Base-by-base conservation (phyloP, 2,113 vertebrate genomes). In the Pontoporia blainvillei region DNA sequence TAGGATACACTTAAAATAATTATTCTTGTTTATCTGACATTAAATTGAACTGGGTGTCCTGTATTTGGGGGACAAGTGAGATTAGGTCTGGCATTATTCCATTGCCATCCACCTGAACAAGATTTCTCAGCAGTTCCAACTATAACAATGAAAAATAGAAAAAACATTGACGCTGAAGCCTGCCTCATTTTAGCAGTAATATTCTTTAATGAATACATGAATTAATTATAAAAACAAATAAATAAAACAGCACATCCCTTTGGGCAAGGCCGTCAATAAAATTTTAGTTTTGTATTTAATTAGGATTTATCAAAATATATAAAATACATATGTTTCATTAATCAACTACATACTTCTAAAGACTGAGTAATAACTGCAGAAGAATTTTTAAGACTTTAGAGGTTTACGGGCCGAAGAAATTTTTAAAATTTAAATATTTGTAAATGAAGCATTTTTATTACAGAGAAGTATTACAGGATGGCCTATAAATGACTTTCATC, bases 251-350 rank as follows among this genome's bases (percentile, higher is more conserved):
- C 49, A 54, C 31, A 57, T 57, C 36, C 64, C 69, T 54, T 8
- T 61, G 36, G 46, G 23, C 59, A 21, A 66, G 12, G 18, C 5
- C n/a, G 25, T 62, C 15, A 54, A 14, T 62, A 83, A 86, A 61
- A 39, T 49, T 92, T 83, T 83, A 87, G 75, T 94, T 94, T 82
- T 90, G 20, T n/a, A 36, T 64, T 81, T 91, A 75, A 44, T 76
- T 86, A 79, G 5, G 36, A 73, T 73, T 72, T 62, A 66, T 87
- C 23, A 87, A 81, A 73, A 44, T 85, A 52, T 67, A 34, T 84
- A 69, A 76, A 73, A 84, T 66, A 23, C 7, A 2, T 44, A 71
- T 71, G 10, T 49, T 44, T 5, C 36, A 66, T 59, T 54, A 41
- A 78, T 59, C 39, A 76, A 2, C 21, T 27, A 1, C 13, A 10